phyloP scores from a whole-genome alignment of 2,797 vertebrate genomes.

The Syndactyla subalaris region DNA sequence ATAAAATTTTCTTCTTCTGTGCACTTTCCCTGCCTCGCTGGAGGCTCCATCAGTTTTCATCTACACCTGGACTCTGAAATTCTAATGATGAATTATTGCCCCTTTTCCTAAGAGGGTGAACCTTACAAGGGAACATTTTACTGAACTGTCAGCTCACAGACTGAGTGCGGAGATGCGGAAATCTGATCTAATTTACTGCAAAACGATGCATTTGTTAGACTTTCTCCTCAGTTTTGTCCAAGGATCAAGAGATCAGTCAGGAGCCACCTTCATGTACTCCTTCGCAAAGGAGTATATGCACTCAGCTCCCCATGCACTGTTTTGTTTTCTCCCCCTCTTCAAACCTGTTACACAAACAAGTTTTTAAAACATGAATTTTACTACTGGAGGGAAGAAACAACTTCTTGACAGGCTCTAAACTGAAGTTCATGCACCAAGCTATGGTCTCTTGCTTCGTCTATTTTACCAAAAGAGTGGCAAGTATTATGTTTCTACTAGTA shows the following conservation, averaged over 20 bases:
- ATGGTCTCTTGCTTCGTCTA: background rate
- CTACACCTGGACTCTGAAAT: slow-evolving; percentile 97
- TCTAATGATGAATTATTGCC: slow-evolving; percentile 98
- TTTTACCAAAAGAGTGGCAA: background rate
- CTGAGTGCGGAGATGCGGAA: slow-evolving; percentile 82
- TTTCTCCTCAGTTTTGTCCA: slow-evolving; percentile 67
- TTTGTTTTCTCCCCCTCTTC: background rate
- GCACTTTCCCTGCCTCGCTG: slow-evolving; percentile 86
- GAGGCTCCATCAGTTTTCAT: slow-evolving; percentile 95
- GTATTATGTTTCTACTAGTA: background rate
- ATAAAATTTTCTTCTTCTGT: slow-evolving; percentile 93
- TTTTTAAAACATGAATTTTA: background rate
- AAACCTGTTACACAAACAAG: background rate
- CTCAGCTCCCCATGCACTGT: background rate
- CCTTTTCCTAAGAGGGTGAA: slow-evolving; percentile 86
- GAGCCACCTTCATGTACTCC: slow-evolving; percentile 27
- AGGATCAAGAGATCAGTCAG: slow-evolving; percentile 75
- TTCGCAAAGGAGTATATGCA: background rate
- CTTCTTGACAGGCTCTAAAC: background rate
- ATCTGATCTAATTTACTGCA: slow-evolving; percentile 88
- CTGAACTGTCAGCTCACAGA: slow-evolving; percentile 86
- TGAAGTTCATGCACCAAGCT: background rate
- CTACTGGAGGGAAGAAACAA: background rate
- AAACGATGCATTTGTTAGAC: slow-evolving; percentile 82
- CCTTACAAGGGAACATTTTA: slow-evolving; percentile 86